These are phyloP conservation scores for Geopemphigus sp. DNA, from an alignment of 1,140 invertebrate species.

Conservation along the genomic window DNA sequence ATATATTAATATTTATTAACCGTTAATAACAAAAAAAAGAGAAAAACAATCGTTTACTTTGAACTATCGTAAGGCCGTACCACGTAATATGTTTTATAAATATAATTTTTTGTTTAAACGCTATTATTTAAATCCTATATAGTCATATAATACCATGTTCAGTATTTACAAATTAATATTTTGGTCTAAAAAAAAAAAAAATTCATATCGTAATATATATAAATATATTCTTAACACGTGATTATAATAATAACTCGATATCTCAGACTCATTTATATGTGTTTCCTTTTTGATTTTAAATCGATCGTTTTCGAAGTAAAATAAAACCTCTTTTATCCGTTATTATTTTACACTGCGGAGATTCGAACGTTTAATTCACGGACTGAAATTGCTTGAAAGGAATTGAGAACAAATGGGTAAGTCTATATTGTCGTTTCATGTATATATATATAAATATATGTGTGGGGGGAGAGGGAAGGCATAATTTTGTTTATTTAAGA, in stretches of 20 bases:
- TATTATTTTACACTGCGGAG: not conserved
- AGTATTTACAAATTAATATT: constrained; percentile 48
- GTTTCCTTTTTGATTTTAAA: constrained; percentile 33
- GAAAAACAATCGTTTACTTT: constrained; percentile 20
- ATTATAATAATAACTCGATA: constrained; percentile 3
- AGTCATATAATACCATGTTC: constrained; percentile 49
- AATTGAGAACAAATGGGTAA: no score
- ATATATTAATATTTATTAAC: no score
- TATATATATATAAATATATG: no score
- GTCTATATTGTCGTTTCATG: no score
- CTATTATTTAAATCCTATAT: constrained; percentile 15
- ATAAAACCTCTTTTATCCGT: no score
- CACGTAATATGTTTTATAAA: constrained; percentile 10
- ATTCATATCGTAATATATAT: not conserved
- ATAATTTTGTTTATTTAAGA: no score
- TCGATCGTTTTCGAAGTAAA: no score
- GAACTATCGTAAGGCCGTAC: constrained; percentile 33
- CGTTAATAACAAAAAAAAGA: no score
- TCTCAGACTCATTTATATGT: constrained; percentile 38
- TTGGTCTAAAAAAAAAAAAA: constrained; percentile 35
- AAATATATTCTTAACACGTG: constrained; percentile 21
- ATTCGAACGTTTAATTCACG: not conserved
- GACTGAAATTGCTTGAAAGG: no score
- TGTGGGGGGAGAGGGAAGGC: no score
- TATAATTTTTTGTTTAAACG: constrained; percentile 9